Evolutionary conservation across 1,140 invertebrate species (phyloP), one percentile per base, ranked within the genome.

Genomic region (Diorhabda carinulata): DNA sequence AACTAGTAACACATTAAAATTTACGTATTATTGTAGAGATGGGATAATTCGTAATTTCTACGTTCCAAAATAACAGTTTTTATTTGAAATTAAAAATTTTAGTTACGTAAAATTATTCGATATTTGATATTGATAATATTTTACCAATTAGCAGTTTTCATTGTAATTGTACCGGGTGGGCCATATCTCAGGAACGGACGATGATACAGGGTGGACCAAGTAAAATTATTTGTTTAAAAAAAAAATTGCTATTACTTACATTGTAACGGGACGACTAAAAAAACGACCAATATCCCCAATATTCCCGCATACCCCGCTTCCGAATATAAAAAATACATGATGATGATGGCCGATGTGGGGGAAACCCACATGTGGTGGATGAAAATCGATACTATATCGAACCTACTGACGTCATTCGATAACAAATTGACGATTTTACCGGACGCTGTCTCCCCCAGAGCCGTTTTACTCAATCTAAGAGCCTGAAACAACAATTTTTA

Each of bases 371-470:
- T 83, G 72, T 86, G 82, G 78, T 89, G 86, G 40, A 88, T 79
- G 70, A 87, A 84, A 25, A 88, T 81, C 3, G 83, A 84, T 5
- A 86, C 84, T 7, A 87, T 76, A 80, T 89, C 88, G 71, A 89
- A 88, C 67, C 88, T 81, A 71, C 86, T 89, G 7, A 89, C 87
- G 76, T 94, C 92, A 77, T 93, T 94, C 2, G 92, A 91, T 58
- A 95, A 84, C 3, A 94, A 80, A 82, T 95, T 95, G 2, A 94
- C 91, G 67, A 95, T 88, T 82, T 95, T 93, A 0, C 93, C 93
- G 3, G 90, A 87, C 5, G 92, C 92, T 2, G 92, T 92, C 71
- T 92, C 87, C 0, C 88, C 88, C 41, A 95, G 73, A 0, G 92
- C 89, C 0, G 85, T 87, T 64, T 83, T 84, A 70, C 87, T 90